These are phyloP conservation scores for Brachyptera risi DNA, from an alignment of 2,888 invertebrate species.

Conservation along the genomic window DNA sequence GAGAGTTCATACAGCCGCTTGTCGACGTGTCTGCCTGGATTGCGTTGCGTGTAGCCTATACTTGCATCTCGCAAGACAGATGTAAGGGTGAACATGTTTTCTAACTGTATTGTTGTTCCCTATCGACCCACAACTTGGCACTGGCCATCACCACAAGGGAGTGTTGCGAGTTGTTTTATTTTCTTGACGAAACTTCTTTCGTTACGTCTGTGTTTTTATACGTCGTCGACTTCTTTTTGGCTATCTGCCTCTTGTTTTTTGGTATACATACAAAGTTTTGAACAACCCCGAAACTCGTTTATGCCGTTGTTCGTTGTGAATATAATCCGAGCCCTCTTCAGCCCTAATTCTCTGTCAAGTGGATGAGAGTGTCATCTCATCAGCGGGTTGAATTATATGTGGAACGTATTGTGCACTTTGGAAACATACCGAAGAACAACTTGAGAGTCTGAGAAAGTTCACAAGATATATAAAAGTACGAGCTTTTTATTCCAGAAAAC, in stretches of 20 bases:
- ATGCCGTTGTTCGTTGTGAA: no score
- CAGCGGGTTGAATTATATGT: neutral
- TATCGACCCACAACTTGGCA: neutral
- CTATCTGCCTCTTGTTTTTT: neutral
- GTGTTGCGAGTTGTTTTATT: slow-evolving; percentile 8
- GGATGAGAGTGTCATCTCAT: no score
- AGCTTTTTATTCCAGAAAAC: no score
- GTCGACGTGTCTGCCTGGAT: no score
- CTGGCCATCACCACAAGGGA: slow-evolving; percentile 5
- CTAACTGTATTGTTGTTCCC: no score
- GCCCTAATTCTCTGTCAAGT: no score
- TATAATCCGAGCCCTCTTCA: no score
- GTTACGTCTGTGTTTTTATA: neutral
- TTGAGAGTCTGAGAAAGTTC: no score
- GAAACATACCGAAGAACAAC: neutral
- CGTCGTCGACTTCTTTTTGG: neutral
- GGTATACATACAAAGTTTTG: neutral
- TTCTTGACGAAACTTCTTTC: neutral
- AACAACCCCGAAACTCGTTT: no score
- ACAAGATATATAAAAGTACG: no score
- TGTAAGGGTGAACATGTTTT: neutral
- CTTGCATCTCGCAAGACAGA: no score
- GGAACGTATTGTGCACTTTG: neutral
- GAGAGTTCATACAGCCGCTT: neutral
- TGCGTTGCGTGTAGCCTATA: no score